These are phyloP conservation scores for Apotomis betuletana DNA, from an alignment of 2,888 invertebrate genomes.

Conservation along the genomic window DNA sequence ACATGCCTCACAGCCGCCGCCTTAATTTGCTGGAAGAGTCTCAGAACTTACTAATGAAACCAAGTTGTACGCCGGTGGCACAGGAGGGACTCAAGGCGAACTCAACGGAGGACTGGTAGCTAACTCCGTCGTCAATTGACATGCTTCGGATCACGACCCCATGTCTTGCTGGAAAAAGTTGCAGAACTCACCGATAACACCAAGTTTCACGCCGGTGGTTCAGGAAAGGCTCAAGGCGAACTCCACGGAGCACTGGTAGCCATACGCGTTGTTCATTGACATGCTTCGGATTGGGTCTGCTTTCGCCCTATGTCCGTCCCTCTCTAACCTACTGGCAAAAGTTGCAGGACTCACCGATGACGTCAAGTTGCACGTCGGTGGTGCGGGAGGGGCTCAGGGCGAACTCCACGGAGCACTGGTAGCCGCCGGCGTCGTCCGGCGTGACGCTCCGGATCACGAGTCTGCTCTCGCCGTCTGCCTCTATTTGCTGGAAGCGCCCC, in stretches of 20 bases:
- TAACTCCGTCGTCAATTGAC: slow-evolving; percentile 64
- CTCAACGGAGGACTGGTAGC: slow-evolving; percentile 72
- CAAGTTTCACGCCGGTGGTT: slow-evolving; percentile 66
- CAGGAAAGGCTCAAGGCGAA: slow-evolving; percentile 69
- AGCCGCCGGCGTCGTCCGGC: slow-evolving; percentile 67
- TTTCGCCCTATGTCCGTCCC: slow-evolving; percentile 52
- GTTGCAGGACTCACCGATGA: slow-evolving; percentile 47
- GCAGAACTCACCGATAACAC: slow-evolving; percentile 46
- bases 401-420: slow-evolving; percentile 73
- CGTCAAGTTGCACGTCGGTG: slow-evolving; percentile 64
- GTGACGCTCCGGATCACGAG: slow-evolving; percentile 63
- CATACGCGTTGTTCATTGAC: slow-evolving; percentile 64
- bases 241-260: slow-evolving; percentile 72
- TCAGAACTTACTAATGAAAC: slow-evolving; percentile 46
- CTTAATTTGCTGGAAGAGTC: neutral
- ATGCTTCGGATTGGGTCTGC: slow-evolving; percentile 62
- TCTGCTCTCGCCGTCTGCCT: slow-evolving; percentile 56
- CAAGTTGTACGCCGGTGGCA: slow-evolving; percentile 66
- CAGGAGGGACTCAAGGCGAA: slow-evolving; percentile 69
- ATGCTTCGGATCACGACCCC: slow-evolving; percentile 61
- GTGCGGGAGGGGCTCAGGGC: slow-evolving; percentile 68
- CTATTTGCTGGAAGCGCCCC: slow-evolving; percentile 63
- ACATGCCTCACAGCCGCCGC: no score
- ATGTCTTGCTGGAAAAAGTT: neutral
- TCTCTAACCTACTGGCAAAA: no score